Evolutionary conservation across 1,140 invertebrate species (phyloP), one percentile per base, ranked within the genome.

Genomic region (Plectrocnemia conspersa): DNA sequence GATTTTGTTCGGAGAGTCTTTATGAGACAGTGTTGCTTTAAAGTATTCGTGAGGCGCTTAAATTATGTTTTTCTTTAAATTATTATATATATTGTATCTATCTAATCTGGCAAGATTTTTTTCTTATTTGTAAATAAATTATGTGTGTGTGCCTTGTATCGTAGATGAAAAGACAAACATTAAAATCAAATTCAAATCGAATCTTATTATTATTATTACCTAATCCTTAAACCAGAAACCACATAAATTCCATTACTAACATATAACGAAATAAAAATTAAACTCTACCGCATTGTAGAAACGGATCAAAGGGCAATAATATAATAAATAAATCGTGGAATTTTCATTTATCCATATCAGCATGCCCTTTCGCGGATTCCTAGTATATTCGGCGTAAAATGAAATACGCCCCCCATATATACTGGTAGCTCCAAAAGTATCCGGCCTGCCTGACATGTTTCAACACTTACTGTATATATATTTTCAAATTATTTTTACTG

Each of bases 71-170:
- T 36, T 41, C 55, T 55, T 55, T 49, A 60, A 60, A 52, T 59
- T 59, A 59, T 59, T 50, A 56, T 59, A 45, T 56, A 60, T 56
- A 52, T 59, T 56, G 55, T 48, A 59, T 59, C 23, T 44, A 56
- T 45, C 48, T 56, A 59, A 56, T 50, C 56, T 42, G 54, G 58
- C 58, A 60, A 49, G 54, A 42, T 60, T 61, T 57, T 50, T 56
- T 57, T 61, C 54, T 61, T 61, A 47, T 53, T 25, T 61, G 59
- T 61, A 61, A 61, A 61, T 61, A 61, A 57, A 61, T 61, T 61
- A 57, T 76, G 74, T 76, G 74, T 76, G 74, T 76, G 74, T 76
- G 73, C 73, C 74, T 76, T 76, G 73, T 76, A 76, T 75, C 67
- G 73, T 76, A 76, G 74, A 76, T 71, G 68, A 76, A 76, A 76